Evolutionary conservation across 2,888 invertebrate species (phyloP), one percentile per base, ranked within the genome.

Genomic region (Eumerus sabulonum): DNA sequence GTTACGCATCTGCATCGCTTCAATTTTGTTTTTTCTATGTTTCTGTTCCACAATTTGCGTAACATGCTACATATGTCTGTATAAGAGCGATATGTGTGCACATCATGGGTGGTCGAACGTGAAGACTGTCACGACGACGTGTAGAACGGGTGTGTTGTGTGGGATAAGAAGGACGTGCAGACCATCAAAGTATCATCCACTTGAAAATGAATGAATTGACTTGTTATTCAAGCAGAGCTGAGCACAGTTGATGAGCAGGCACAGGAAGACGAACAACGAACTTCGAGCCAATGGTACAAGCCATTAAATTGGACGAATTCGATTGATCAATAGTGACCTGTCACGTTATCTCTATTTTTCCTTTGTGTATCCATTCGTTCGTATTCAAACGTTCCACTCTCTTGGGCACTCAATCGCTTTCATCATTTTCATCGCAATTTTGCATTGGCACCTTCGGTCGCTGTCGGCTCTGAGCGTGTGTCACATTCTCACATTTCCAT

Each of bases 191-290:
- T 77, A 77, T 77, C 73, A 77, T 68, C 63, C 73, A 77, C 77
- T 77, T 53, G 67, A 73, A 68, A 77, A 77, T 77, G 73, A 77
- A 77, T 77, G 77, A 77, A 77, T 77, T 77, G 77, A 77, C 77
- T 77, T 77, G 77, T 73, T 77, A 73, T 77, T 73, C 77, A 77
- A 73, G 68, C 67, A 54, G 12, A 70, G 68, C 67, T 50, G 12
- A 70, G 59, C 36, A 38, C 7, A 18, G 38, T 19, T 19, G 38
- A 13, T 19, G 40, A 12, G 9, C 3, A 9, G 45, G 16, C 40
- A 17, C 11, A 9, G 18, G 12, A 11, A 13, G 36, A n/a, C 35
- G 53, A 19, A 9, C 11, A 9, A 36, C 36, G 48, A 71, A 53
- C 53, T 48, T 60, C 56, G 60, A 76, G 47, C 62, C 62, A 60